These are phyloP conservation scores for Emydura subglobosa DNA, from an alignment of 2,113 vertebrate genomes.

Conservation along the genomic window DNA sequence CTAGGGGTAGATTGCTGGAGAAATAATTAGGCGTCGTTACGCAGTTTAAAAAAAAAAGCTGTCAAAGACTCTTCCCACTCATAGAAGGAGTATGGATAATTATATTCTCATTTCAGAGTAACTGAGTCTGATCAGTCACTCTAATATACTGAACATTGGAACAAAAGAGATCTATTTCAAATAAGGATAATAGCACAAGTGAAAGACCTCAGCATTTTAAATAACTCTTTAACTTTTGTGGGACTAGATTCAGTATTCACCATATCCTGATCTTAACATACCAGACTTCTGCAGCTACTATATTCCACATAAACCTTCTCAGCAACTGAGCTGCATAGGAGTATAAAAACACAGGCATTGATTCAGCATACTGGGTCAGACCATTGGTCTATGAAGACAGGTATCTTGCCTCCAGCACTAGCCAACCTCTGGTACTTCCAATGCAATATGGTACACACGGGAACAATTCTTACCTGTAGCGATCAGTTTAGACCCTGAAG, in stretches of 20 bases:
- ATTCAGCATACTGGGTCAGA: not conserved
- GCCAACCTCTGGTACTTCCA: not conserved
- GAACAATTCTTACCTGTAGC: not conserved
- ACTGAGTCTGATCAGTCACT: conserved; percentile 35
- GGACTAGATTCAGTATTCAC: not conserved
- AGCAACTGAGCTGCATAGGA: not conserved
- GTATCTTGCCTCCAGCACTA: not conserved
- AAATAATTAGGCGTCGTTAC: conserved; percentile 64
- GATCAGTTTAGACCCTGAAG: not conserved
- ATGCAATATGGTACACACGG: not conserved
- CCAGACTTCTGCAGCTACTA: not conserved
- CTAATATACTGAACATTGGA: not conserved
- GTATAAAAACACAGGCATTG: not conserved
- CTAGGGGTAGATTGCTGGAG: conserved; percentile 22
- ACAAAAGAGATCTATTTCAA: conserved; percentile 25
- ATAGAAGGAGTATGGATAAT: conserved; percentile 51
- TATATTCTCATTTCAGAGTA: conserved; percentile 42
- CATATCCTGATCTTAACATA: not conserved
- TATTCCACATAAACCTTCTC: not conserved
- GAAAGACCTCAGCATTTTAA: not conserved
- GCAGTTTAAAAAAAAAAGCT: not conserved
- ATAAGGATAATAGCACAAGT: not conserved
- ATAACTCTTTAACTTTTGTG: not conserved
- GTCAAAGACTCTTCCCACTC: conserved; percentile 40
- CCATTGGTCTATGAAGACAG: not conserved